Evolutionary conservation across 2,888 invertebrate genomes (phyloP).

Genomic region (Dasypolia templi): DNA sequence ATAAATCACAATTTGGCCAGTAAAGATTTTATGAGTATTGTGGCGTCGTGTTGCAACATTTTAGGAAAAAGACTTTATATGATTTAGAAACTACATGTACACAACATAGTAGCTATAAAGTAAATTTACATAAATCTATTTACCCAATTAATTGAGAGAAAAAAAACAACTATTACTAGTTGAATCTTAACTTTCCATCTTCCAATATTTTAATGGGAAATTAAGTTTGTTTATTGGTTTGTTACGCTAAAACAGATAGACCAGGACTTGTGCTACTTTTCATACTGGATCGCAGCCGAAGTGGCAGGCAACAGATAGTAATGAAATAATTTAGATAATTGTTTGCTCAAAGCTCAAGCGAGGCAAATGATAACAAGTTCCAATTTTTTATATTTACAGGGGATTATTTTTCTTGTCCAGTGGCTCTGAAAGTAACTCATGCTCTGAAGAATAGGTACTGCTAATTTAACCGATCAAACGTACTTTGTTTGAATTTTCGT

Average conservation of each 20-base stretch:
- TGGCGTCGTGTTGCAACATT: neutral
- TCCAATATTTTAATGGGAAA: too few relatives aligned
- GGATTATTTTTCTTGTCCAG: conserved; percentile 42
- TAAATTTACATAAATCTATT: neutral
- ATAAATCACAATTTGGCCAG: conserved; percentile 18
- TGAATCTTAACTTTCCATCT: too few relatives aligned
- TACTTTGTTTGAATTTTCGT: conserved; percentile 54
- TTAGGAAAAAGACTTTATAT: neutral
- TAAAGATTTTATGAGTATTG: conserved; percentile 1
- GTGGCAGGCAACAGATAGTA: too few relatives aligned
- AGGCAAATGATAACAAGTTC: conserved; percentile 32
- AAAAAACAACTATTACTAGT: conserved; percentile 27
- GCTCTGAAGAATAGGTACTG: conserved; percentile 49
- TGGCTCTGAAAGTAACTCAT: conserved; percentile 41
- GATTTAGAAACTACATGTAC: neutral
- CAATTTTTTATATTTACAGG: conserved; percentile 41
- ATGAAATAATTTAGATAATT: conserved; percentile 31
- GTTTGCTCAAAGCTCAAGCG: conserved; percentile 23
- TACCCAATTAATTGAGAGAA: neutral
- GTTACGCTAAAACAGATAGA: too few relatives aligned
- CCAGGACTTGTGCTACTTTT: too few relatives aligned
- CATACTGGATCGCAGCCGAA: too few relatives aligned
- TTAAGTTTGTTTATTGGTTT: too few relatives aligned
- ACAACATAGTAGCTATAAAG: conserved; percentile 1
- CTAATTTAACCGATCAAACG: conserved; percentile 61